Conservation (phyloP, 2,888 invertebrate species). For the Lasioglossum leucozonium region DNA sequence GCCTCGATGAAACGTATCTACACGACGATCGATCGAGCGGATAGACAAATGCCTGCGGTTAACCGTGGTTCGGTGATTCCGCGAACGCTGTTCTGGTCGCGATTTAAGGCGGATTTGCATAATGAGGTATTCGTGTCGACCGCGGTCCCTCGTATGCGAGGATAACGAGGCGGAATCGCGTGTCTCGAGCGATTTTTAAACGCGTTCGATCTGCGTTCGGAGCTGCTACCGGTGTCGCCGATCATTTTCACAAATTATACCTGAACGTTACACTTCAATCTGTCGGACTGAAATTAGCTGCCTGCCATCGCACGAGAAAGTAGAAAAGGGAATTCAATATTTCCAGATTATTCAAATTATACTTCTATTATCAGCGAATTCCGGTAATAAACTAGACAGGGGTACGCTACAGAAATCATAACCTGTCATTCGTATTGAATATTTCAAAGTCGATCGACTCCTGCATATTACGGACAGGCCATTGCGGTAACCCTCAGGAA, state of each 20-base stretch:
- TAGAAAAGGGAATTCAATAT: neutral
- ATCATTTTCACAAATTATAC: neutral
- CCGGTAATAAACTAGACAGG: neutral
- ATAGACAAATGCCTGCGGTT: constrained; percentile 43
- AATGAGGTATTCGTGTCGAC: constrained; percentile 53
- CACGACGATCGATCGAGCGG: constrained; percentile 13
- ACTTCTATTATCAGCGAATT: too few relatives aligned
- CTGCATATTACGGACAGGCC: neutral
- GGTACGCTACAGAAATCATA: neutral
- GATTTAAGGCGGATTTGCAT: constrained; percentile 56
- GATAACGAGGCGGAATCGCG: constrained; percentile 21
- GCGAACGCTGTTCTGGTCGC: constrained; percentile 34
- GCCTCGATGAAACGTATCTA: constrained; percentile 22
- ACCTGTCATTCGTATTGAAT: neutral
- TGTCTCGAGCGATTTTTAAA: constrained; percentile 7
- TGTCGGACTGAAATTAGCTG: neutral
- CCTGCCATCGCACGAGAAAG: too few relatives aligned
- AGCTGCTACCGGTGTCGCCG: neutral
- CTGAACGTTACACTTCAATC: neutral
- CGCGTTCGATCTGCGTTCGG: neutral
- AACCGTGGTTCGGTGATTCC: constrained; percentile 38
- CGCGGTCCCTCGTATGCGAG: constrained; percentile 3
- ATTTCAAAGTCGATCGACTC: neutral
- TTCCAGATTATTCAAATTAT: neutral
- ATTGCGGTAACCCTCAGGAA: neutral